Evolutionary conservation across 2,113 vertebrate genomes (phyloP).

Genomic region (Ophthalmolycus amberensis): DNA sequence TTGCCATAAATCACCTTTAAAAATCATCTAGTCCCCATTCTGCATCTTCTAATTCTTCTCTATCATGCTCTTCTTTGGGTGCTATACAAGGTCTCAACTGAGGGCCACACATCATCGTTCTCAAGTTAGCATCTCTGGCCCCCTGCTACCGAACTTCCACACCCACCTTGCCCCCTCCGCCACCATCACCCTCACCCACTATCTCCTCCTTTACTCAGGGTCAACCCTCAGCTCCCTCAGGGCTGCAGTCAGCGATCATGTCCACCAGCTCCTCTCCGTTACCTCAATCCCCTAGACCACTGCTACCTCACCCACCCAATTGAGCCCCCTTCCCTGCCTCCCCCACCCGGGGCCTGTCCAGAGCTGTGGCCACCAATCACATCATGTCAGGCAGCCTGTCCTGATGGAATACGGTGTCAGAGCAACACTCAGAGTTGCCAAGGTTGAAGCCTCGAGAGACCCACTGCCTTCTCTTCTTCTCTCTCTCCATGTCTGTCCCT

Average conservation of each 20-base stretch:
- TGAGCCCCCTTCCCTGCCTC: constrained; percentile 19
- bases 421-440: constrained; percentile 74
- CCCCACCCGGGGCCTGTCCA: constrained; percentile 40
- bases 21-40: neutral
- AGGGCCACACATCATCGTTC: constrained; percentile 32
- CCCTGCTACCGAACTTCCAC: constrained; percentile 25
- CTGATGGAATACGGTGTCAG: constrained; percentile 82
- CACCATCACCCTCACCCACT: constrained; percentile 16
- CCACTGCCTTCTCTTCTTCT: constrained; percentile 39
- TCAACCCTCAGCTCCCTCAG: constrained; percentile 47
- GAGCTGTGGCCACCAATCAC: constrained; percentile 81
- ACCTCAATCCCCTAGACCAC: constrained; percentile 53
- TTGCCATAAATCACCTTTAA: neutral
- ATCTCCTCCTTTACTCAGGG: constrained; percentile 44
- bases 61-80: constrained; percentile 2
- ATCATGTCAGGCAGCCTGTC: constrained; percentile 76
- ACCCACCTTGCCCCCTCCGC: constrained; percentile 37
- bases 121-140: constrained; percentile 21
- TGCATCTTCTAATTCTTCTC: constrained; percentile 1
- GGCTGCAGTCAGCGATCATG: constrained; percentile 59
- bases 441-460: constrained; percentile 76
- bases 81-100: constrained; percentile 6
- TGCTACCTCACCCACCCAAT: constrained; percentile 34
- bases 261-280: constrained; percentile 33
- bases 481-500: constrained; percentile 44